Evolutionary conservation across 2,113 vertebrate genomes (phyloP), one percentile per base, ranked within the genome.

Genomic region (Barnardius zonarius): DNA sequence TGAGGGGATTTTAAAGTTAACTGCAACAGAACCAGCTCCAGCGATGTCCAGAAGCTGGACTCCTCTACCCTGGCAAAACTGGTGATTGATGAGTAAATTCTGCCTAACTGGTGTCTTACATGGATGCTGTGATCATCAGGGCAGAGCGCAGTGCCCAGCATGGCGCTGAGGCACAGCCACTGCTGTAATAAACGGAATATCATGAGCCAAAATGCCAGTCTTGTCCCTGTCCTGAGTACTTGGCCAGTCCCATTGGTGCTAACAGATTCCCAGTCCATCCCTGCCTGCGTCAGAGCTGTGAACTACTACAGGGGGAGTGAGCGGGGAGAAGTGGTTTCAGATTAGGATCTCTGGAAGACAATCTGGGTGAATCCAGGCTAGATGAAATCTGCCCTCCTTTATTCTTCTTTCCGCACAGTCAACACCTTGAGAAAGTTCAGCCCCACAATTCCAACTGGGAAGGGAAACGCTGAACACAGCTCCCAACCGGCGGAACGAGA

Each of bases 271-370:
- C 8, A 5, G 41, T 51, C 68, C 76, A 74, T 5, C 85, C 39
- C 62, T 37, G 30, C 5, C 0, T 6, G 22, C 0, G 0, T 64
- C 91, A 92, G 69, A 73, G 69, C 2, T 59, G n/a, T 27, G 16
- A 88, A 92, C 39, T 24, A 9, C 61, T 55, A 13, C 0, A 4
- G 0, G 30, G n/a, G 33, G 33, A 55, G 54, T 19, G 10, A 57
- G 44, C 1, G 6, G 57, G 51, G 83, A 90, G 30, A 78, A 68
- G 73, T 0, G 0, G 77, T 90, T 92, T 90, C 75, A 92, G 94
- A 95, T 95, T 88, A 90, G 61, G 64, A 95, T 96, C 93, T 96
- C 68, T 94, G 86, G 92, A 93, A 91, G 77, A 86, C 81, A 92
- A 84, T 86, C 62, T 0, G 0, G 62, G 69, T 92, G 86, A 95